Evolutionary conservation across 2,888 invertebrate species (phyloP).

Genomic region (Anodontia alba): DNA sequence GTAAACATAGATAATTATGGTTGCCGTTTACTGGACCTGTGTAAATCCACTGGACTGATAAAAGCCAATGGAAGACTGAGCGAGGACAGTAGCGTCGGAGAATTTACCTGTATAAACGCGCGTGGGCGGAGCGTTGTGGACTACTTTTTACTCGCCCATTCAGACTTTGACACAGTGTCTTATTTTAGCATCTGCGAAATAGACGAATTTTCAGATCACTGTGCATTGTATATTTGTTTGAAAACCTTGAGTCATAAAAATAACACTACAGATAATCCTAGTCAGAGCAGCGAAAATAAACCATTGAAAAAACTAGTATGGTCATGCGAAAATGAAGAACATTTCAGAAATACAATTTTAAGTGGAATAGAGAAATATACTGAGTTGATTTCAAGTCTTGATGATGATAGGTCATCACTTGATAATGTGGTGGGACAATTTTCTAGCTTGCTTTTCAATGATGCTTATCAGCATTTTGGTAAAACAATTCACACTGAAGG

Average conservation of each 20-base stretch:
- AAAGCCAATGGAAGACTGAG: conserved; percentile 6
- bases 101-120: conserved; percentile 1
- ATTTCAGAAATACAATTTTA: neutral
- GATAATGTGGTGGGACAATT: neutral
- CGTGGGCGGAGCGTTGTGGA: conserved; percentile 16
- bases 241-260: too few species aligned
- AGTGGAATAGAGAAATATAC: neutral
- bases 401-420: neutral
- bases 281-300: neutral
- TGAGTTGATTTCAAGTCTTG: neutral
- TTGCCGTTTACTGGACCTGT: neutral
- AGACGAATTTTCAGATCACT: neutral
- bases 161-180: neutral
- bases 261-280: neutral
- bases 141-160: conserved; percentile 4
- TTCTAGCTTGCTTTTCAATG: neutral
- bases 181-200: conserved; percentile 8
- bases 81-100: neutral
- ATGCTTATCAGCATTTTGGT: neutral
- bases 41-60: neutral
- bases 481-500: neutral
- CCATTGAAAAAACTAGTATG: neutral
- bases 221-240: neutral
- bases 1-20: neutral
- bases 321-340: neutral